Evolutionary conservation across 2,888 invertebrate genomes (phyloP).

Genomic region (Sphinx pinastri): DNA sequence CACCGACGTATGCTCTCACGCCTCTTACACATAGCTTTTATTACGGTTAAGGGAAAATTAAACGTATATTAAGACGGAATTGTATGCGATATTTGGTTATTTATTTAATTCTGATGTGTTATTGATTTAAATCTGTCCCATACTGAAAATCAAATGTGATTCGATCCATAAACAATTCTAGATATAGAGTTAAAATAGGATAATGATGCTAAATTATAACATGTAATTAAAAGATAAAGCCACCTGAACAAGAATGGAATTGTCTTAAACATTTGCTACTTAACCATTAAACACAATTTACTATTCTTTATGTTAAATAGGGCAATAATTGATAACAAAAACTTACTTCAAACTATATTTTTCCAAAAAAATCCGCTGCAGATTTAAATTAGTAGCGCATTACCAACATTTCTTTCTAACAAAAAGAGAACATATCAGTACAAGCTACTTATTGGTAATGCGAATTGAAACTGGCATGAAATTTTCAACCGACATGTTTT

Average conservation of each 20-base stretch:
- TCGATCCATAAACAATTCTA: no score
- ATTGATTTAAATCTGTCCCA: neutral
- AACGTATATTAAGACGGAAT: slow-evolving; percentile 22
- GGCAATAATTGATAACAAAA: no score
- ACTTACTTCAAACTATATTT: no score
- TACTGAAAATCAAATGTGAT: no score
- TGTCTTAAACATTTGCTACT: no score
- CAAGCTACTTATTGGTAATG: slow-evolving; percentile 50
- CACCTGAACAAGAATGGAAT: no score
- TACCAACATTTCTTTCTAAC: neutral
- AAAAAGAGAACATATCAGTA: slow-evolving; percentile 9
- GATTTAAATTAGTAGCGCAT: neutral
- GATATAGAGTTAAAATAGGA: no score
- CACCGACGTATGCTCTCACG: slow-evolving; percentile 69
- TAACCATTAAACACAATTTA: neutral
- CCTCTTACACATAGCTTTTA: slow-evolving; percentile 35
- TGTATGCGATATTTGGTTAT: neutral
- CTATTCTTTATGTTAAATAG: neutral
- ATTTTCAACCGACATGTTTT: slow-evolving; percentile 66
- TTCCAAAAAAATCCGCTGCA: no score
- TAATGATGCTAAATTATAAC: no score
- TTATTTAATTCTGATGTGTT: neutral
- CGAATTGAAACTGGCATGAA: slow-evolving; percentile 64
- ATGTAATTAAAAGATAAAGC: no score
- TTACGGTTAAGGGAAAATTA: slow-evolving; percentile 28